These are phyloP conservation scores for Druceiella hillmani DNA, from an alignment of 2,888 invertebrate genomes.

Conservation along the genomic window DNA sequence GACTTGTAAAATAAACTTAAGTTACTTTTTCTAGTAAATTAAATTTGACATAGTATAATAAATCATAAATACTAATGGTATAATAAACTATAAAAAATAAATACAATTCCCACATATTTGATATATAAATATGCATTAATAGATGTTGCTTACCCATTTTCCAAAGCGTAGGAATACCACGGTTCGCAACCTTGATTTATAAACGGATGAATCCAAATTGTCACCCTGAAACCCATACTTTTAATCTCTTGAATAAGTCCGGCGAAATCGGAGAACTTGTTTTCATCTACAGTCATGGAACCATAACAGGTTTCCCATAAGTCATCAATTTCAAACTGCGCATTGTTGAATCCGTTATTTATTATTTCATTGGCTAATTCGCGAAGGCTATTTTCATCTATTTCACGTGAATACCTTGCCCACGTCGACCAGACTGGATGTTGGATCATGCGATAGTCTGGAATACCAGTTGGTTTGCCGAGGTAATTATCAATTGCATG, in stretches of 20 bases:
- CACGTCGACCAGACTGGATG: conserved; percentile 89
- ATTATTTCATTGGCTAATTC: conserved; percentile 63
- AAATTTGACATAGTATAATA: no score
- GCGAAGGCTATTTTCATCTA: conserved; percentile 56
- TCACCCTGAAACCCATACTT: conserved; percentile 62
- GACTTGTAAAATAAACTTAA: no score
- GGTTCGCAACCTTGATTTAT: conserved; percentile 66
- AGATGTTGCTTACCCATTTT: conserved; percentile 45
- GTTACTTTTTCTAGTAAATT: no score
- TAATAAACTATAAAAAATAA: no score
- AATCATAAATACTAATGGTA: no score
- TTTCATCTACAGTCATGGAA: conserved; percentile 62
- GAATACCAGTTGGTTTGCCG: conserved; percentile 56
- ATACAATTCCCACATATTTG: no score
- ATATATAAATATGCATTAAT: no score
- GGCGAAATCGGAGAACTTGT: conserved; percentile 65
- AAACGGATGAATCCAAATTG: conserved; percentile 85
- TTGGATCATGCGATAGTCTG: conserved; percentile 62
- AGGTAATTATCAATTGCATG: conserved; percentile 57
- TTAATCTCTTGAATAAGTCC: conserved; percentile 57
- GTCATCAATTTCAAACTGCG: conserved; percentile 83
- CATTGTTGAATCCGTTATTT: conserved; percentile 58
- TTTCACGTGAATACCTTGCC: conserved; percentile 62
- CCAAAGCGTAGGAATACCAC: conserved; percentile 51
- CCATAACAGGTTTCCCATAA: conserved; percentile 85